Base-by-base conservation (phyloP, 2,113 vertebrate genomes). In the Xerus inauris region DNA sequence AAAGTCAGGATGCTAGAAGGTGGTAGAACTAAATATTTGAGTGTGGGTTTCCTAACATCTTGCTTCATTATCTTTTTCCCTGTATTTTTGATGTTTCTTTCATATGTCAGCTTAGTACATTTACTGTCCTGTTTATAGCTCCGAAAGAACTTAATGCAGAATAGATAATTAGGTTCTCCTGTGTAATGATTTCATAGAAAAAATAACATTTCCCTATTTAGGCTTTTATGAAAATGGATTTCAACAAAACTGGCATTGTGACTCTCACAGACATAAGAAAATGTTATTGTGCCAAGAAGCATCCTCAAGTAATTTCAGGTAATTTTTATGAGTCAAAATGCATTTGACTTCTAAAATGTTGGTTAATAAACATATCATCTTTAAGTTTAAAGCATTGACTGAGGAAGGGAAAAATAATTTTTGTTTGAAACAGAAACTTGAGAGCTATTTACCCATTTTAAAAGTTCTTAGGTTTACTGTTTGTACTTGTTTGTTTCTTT, bases 171-270 rank as follows among this genome's bases (percentile, higher is more conserved):
- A 92, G 26, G 28, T 62, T 93, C 28, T n/a, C 19, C 20, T 54
- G 8, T 91, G 28, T 69, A 89, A 87, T 79, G 42, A 85, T 73
- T 87, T 96, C 20, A 64, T 14, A 89, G 40, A 45, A 64, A 89
- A 89, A 59, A 76, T 81, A 87, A 69, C 30, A 72, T 81, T 79
- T 91, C 72, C 93, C 57, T 97, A 40, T 95, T 72, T 96, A 99
- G 99, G 99, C 98, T 92, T 99, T 99, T 95, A 98, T 99, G 98
- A 99, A 99, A 98, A 96, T 99, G 69, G 99, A 99, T 97, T 99
- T 99, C 95, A 99, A 95, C 97, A 99, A 99, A 98, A 99, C 98
- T 59, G 98, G 99, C 54, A 97, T 54, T 0, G 97, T 99, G 28
- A 87, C 98, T 92, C 59, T 99, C 87, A 97, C 89, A 93, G 97